Base-by-base conservation (phyloP, 2,888 invertebrate genomes). In the Apomyelois bistriatella region DNA sequence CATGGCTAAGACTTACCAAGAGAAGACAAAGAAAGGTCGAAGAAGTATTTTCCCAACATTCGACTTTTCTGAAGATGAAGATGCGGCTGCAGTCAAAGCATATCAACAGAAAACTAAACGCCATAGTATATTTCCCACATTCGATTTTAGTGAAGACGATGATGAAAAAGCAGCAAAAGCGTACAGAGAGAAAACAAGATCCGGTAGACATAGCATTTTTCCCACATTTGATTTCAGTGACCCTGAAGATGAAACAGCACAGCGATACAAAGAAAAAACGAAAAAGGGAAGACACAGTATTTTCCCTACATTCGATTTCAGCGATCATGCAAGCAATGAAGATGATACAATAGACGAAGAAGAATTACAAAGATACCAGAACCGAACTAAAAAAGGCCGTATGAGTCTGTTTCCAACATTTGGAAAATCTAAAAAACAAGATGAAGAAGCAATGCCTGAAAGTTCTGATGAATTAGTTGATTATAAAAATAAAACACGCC, bases 221-320 rank as follows among this genome's bases (percentile, higher is more conserved):
- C 88, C 88, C 12, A 77, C 80, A 32, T 87, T 88, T 57, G 88
- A 88, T 62, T 85, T 87, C 50, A 85, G 82, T 54, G 86, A 87
- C 48, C 72, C 74, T 7, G 85, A 87, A 36, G 83, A 86, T 35
- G 76, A 81, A 41, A 52, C 53, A 30, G 72, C 79, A 6, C 78
- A 72, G 55, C 74, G 74, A 16, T 88, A 89, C 52, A 87, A 78
- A 69, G 87, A 88, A 69, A 79, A 65, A 53, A 87, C 88, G 6
- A 82, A 70, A 58, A 74, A 75, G 6, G 87, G 87, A 3, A 72
- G 88, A 55, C 78, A 83, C 52, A 89, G 88, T 51, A 87, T 89
- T 59, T 89, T 89, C 51, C 88, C 88, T 1, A 76, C 77, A 9
- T 88, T 89, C 49, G 79, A 89, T 63, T 88, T 88, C 52, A 79